Evolutionary conservation across 2,797 vertebrate genomes (phyloP), one percentile per base, ranked within the genome.

Genomic region (Urophycis tenuis): DNA sequence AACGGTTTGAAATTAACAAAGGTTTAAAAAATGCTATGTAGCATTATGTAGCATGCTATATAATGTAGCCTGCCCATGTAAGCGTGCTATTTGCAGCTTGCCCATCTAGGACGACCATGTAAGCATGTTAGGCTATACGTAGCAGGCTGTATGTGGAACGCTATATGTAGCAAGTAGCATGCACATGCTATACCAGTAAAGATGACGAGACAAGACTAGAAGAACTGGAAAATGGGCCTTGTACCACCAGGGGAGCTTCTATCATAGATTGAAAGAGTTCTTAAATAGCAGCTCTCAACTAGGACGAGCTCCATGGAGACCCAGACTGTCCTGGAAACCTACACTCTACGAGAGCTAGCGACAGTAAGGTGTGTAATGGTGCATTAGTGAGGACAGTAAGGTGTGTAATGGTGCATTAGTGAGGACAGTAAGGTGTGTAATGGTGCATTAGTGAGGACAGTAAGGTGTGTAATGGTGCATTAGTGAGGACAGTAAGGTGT

Each of bases 261-360:
- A 12, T 67, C 25, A 25, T 29, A 67, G 25, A 67, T 67, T 67
- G 25, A 67, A 67, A 29, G 25, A 67, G 60, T 67, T 67, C 29
- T 67, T 67, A 67, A 67, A 67, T 67, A 67, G 60, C 60, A 67
- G 60, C 25, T 19, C 45, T 67, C 60, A 67, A 67, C 60, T 67
- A 67, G 60, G 60, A 67, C 60, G 60, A 14, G 25, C 60, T 67
- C 60, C 25, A 10, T 29, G 60, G 60, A 67, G 60, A 17, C n/a
- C 10, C 60, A 67, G n/a, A 6, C 60, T 67, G 60, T 67, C 60
- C 60, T 29, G 25, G 60, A 67, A 67, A 67, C 60, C 60, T 14
- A 67, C 2, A 67, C 60, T 67, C 60, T 67, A 67, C 60, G n/a
- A 67, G 9, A 67, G 25, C 60, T 29, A 29, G 60, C 60, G 29